These are phyloP conservation scores for Microplitis mediator DNA, from an alignment of 1,140 invertebrate genomes.

Conservation along the genomic window DNA sequence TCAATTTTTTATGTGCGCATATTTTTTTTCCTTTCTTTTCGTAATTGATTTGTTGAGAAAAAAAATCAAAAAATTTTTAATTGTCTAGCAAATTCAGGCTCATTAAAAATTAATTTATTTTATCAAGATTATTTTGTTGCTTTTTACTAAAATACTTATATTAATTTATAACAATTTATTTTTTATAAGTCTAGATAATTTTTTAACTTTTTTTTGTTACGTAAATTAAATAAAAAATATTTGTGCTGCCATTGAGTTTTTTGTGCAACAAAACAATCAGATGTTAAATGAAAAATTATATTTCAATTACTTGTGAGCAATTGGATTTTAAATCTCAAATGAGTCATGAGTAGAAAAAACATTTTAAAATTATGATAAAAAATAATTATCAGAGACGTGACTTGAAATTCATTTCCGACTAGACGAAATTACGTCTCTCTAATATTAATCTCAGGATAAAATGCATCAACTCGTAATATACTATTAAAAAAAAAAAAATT, in stretches of 20 bases:
- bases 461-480: constrained; percentile 35
- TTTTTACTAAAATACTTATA: too few species aligned
- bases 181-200: too few species aligned
- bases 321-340: constrained; percentile 19
- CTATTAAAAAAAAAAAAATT: not conserved
- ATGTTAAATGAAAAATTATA: not conserved
- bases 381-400: constrained; percentile 38
- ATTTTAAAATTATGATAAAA: not conserved
- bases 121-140: not conserved
- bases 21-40: too few species aligned
- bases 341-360: constrained; percentile 14
- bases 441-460: constrained; percentile 37
- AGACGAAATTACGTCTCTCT: constrained; percentile 16
- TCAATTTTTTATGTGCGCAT: too few species aligned
- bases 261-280: not conserved
- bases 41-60: too few species aligned
- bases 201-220: too few species aligned
- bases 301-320: not conserved
- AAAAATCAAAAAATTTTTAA: too few species aligned
- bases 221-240: too few species aligned
- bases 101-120: too few species aligned
- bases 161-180: too few species aligned
- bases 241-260: too few species aligned
- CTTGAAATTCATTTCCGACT: constrained; percentile 35
- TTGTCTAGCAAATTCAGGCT: too few species aligned